Base-by-base conservation (phyloP, 2,797 vertebrate genomes). In the Coluber constrictor region DNA sequence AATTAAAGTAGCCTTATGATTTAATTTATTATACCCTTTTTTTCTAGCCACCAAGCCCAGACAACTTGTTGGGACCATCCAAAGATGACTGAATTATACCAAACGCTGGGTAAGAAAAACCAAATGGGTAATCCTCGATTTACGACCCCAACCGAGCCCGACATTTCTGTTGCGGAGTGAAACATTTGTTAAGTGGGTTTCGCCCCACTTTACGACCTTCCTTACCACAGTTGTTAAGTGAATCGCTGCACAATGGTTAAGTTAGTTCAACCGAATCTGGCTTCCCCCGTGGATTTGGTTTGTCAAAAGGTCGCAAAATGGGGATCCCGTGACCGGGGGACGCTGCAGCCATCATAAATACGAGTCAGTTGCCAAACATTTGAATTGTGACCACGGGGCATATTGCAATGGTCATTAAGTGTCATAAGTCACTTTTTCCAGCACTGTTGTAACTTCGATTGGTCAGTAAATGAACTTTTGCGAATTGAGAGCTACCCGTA, bases 31-130 rank as follows among this genome's bases (percentile, higher is more conserved):
- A 1, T 6, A 18, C 88, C 88, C 11, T 8, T 32, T 93, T 47
- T 74, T 92, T 56, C 91, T 95, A 99, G 99, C 97, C 99, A 99
- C 96, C 99, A 99, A 97, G 98, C 99, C 95, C 99, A 99, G 97
- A 99, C 99, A 0, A 99, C 99, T 0, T 99, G 99, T 98, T 99
- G 99, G 99, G 99, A 99, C 97, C 99, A 99, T 98, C 99, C 99
- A 96, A 99, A 99, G 98, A 99, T 99, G 99, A 99, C 98, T 3
- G 99, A 99, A 94, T 95, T 99, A 92, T 99, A 99, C 97, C 99
- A 99, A 96, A 98, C 99, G 0, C 96, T 99, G 95, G 99, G 99
- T 99, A 97, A 99, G 98, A 94, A 95, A 87, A n/a, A 1, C 10
- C 1, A 23, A 12, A 29, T 3, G 3, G 60, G 27, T 63, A 27